Evolutionary conservation across 1,140 invertebrate species (phyloP).

Genomic region (Spodoptera litura): DNA sequence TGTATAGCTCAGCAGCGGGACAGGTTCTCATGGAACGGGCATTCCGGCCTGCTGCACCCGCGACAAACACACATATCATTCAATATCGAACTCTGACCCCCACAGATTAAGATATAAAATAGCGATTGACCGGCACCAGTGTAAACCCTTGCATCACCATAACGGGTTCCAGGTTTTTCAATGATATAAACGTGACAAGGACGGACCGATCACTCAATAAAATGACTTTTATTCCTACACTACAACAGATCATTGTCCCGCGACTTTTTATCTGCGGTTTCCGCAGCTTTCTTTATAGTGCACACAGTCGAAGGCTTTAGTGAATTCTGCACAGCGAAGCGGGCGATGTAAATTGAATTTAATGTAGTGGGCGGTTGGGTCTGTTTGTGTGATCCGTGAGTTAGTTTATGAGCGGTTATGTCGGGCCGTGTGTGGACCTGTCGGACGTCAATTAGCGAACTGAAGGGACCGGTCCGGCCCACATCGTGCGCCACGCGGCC

Average conservation of each 20-base stretch:
- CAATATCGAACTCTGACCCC: constrained; percentile 62
- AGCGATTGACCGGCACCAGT: constrained; percentile 52
- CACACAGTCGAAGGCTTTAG: constrained; percentile 67
- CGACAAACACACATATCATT: constrained; percentile 52
- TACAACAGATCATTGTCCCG: constrained; percentile 77
- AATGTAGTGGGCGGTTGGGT: constrained; percentile 45
- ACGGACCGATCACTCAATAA: constrained; percentile 78
- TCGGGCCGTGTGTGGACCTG: constrained; percentile 62
- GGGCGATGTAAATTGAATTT: constrained; percentile 59
- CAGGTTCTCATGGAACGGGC: constrained; percentile 78
- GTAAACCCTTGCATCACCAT: constrained; percentile 72
- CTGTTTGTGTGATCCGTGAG: constrained; percentile 47
- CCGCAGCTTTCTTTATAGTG: constrained; percentile 70
- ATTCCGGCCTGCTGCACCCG: constrained; percentile 70
- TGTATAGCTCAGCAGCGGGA: constrained; percentile 71
- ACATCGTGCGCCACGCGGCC: constrained; percentile 56
- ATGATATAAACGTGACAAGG: constrained; percentile 80
- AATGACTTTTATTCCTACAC: constrained; percentile 78
- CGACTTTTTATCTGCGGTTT: constrained; percentile 68
- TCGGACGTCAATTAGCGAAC: constrained; percentile 77
- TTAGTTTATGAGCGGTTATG: constrained; percentile 45
- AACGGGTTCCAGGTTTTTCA: constrained; percentile 69
- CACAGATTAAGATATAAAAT: constrained; percentile 65
- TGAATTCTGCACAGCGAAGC: constrained; percentile 63
- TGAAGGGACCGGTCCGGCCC: constrained; percentile 69